Conservation (phyloP, 2,113 vertebrate species). For the Tor tambroides region DNA sequence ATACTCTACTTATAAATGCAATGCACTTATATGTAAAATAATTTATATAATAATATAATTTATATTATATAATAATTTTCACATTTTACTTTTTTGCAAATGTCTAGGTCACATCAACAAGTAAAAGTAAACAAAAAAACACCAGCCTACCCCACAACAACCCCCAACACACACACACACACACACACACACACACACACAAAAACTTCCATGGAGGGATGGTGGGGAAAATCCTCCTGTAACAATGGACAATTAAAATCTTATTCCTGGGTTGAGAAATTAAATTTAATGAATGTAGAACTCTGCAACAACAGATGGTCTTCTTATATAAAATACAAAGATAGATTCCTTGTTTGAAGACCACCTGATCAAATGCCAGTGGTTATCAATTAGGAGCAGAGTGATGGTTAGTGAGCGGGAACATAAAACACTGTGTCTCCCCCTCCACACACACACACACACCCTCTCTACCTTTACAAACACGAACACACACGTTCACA, state of each 20-base stretch:
- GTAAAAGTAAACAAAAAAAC: background rate
- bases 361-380: slow-evolving; percentile 78
- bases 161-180: too few relatives aligned
- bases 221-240: background rate
- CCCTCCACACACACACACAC: background rate
- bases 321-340: slow-evolving; percentile 76
- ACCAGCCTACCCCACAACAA: background rate
- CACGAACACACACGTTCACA: background rate
- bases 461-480: background rate
- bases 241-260: slow-evolving; percentile 75
- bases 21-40: background rate
- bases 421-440: slow-evolving; percentile 60
- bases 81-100: background rate
- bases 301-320: slow-evolving; percentile 76
- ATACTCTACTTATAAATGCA: background rate
- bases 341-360: slow-evolving; percentile 75
- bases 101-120: background rate
- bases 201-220: background rate
- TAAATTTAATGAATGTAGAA: slow-evolving; percentile 75
- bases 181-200: too few relatives aligned
- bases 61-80: too few relatives aligned
- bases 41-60: too few relatives aligned
- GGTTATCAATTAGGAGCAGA: slow-evolving; percentile 74
- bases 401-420: slow-evolving; percentile 66
- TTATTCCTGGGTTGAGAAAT: slow-evolving; percentile 71